These are phyloP conservation scores for Lasioglossum leucozonium DNA, from an alignment of 2,888 invertebrate genomes.

Conservation along the genomic window DNA sequence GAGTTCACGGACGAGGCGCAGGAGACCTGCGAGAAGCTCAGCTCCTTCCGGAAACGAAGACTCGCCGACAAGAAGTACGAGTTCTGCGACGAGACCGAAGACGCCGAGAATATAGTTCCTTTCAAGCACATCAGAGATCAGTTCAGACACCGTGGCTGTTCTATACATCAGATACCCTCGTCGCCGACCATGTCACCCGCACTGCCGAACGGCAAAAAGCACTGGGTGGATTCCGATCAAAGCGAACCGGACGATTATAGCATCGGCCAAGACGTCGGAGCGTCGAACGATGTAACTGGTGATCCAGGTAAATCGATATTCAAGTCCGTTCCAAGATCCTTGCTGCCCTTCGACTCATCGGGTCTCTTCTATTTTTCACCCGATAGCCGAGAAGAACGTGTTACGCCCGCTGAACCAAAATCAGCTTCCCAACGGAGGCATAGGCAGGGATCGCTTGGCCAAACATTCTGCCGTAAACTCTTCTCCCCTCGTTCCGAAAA, in stretches of 20 bases:
- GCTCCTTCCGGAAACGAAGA: conserved; percentile 92
- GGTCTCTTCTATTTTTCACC: conserved; percentile 2
- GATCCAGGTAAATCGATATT: conserved; percentile 75
- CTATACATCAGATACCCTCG: conserved; percentile 77
- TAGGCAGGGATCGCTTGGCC: conserved; percentile 77
- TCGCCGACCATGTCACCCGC: conserved; percentile 80
- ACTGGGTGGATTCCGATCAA: conserved; percentile 80
- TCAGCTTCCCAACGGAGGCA: conserved; percentile 78
- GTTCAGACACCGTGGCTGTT: conserved; percentile 77
- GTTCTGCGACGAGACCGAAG: conserved; percentile 91
- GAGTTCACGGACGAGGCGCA: conserved; percentile 94
- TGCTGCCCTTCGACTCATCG: background rate
- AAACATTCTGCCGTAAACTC: conserved; percentile 74
- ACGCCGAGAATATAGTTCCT: conserved; percentile 88
- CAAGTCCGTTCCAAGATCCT: background rate
- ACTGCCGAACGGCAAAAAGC: conserved; percentile 77
- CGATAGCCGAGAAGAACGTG: conserved; percentile 81
- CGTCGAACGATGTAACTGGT: conserved; percentile 68
- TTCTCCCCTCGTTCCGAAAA: conserved; percentile 81
- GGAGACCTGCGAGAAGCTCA: conserved; percentile 93
- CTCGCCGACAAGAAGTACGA: conserved; percentile 97
- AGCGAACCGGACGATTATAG: conserved; percentile 80
- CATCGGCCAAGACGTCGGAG: conserved; percentile 82
- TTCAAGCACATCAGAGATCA: conserved; percentile 83
- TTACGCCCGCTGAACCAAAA: conserved; percentile 83